Percentiles rank a stretch among this genome's conserved stretches.
phyloP scores from a whole-genome alignment of 2,888 invertebrate genomes.

The Caradrina clavipalpis region DNA sequence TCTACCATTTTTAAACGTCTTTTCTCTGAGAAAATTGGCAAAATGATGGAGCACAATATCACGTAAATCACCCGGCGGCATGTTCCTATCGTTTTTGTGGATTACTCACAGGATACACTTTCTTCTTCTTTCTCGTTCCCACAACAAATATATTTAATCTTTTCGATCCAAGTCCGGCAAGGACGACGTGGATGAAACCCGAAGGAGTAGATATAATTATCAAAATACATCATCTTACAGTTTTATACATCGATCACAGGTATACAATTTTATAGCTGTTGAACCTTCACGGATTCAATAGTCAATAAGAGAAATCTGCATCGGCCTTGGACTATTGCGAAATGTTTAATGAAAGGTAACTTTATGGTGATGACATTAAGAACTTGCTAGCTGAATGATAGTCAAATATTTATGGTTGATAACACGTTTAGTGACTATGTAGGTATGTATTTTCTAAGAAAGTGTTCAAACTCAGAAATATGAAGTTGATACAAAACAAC shows the following conservation, averaged over 20 bases:
- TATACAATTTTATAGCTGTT: slow-evolving; percentile 9
- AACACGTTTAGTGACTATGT: slow-evolving; percentile 1
- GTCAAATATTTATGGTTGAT: slow-evolving; percentile 10
- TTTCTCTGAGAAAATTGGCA: slow-evolving; percentile 25
- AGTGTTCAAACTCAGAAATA: neutral
- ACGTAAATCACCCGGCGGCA: neutral
- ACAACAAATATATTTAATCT: neutral
- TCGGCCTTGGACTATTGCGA: slow-evolving; percentile 36
- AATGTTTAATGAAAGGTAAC: slow-evolving; percentile 28
- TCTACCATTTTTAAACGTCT: slow-evolving; percentile 14
- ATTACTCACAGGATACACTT: neutral
- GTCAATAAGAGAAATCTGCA: slow-evolving; percentile 40
- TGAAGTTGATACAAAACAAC: neutral
- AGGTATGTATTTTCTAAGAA: neutral
- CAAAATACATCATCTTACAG: slow-evolving; percentile 30
- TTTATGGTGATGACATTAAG: slow-evolving; percentile 3
- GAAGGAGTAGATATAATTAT: neutral
- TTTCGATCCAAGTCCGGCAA: slow-evolving; percentile 6
- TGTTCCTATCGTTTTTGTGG: slow-evolving; percentile 1
- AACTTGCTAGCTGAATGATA: slow-evolving; percentile 11
- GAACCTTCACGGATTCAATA: slow-evolving; percentile 18
- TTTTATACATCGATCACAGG: slow-evolving; percentile 46
- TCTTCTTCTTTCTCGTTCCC: neutral
- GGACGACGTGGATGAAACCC: neutral
- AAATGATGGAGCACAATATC: slow-evolving; percentile 5